A percentile compares a stretch with the other conserved stretches of the same genome.
Evolutionary conservation across 1,140 invertebrate species (phyloP).

Genomic region (Apis dorsata): DNA sequence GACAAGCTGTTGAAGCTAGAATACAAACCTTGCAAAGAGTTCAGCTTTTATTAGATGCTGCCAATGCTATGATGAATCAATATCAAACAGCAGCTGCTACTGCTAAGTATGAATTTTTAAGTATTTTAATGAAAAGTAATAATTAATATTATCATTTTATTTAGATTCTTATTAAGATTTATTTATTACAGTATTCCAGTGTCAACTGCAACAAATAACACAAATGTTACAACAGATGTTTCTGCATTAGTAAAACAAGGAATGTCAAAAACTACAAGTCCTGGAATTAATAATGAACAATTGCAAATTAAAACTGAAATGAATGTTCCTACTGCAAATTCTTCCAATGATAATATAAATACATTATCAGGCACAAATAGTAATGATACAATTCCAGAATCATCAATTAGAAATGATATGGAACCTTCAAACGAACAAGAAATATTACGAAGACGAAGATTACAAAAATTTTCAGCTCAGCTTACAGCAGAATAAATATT

Average conservation of each 20-base stretch:
- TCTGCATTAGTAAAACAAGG: constrained; percentile 40
- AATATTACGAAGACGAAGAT: constrained; percentile 83
- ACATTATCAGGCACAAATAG: constrained; percentile 41
- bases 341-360: constrained; percentile 44
- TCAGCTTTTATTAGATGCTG: constrained; percentile 76
- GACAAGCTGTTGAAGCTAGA: constrained; percentile 93
- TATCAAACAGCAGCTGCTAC: constrained; percentile 76
- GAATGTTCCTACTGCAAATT: constrained; percentile 42
- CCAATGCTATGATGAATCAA: constrained; percentile 78
- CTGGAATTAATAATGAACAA: constrained; percentile 26
- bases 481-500: constrained; percentile 52
- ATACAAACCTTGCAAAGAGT: constrained; percentile 82
- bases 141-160: constrained; percentile 12
- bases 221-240: constrained; percentile 24
- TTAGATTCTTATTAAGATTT: background rate
- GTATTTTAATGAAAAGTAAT: background rate
- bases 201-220: constrained; percentile 51
- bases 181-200: constrained; percentile 69
- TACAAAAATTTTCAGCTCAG: constrained; percentile 83
- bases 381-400: constrained; percentile 57
- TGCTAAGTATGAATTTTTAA: constrained; percentile 69
- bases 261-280: constrained; percentile 8
- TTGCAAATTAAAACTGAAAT: constrained; percentile 16
- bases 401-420: constrained; percentile 57
- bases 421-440: constrained; percentile 78